Evolutionary conservation across 2,797 vertebrate species (phyloP).

Genomic region (Myiotriccus ornatus): DNA sequence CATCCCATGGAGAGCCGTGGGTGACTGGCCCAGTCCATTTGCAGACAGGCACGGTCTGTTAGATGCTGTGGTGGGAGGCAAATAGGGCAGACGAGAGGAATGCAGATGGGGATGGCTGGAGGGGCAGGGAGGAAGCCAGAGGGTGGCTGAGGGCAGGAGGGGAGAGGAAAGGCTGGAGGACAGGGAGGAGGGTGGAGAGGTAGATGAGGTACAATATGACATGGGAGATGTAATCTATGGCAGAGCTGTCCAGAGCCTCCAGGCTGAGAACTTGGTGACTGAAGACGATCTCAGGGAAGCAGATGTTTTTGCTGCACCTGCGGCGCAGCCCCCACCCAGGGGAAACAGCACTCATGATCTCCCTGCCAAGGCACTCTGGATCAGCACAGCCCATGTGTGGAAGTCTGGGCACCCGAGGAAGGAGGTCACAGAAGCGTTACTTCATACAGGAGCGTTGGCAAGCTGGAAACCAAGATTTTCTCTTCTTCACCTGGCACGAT

Average conservation of each 20-base stretch:
- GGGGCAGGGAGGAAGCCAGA: neutral
- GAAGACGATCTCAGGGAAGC: neutral
- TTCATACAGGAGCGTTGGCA: neutral
- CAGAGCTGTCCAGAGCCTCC: neutral
- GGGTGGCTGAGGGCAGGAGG: neutral
- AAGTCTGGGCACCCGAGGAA: neutral
- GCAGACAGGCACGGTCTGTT: neutral
- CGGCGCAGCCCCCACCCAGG: neutral
- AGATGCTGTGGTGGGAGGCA: neutral
- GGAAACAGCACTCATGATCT: neutral
- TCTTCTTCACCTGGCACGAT: neutral
- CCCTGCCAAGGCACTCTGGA: neutral
- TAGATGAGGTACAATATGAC: neutral
- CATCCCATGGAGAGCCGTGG: fast-evolving
- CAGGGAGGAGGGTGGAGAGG: neutral
- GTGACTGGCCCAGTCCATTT: fast-evolving
- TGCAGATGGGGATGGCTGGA: neutral
- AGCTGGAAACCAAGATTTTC: neutral
- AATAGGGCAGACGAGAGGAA: neutral
- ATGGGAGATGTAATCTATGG: neutral
- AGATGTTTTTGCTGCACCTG: neutral
- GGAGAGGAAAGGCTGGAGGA: neutral
- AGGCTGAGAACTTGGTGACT: slow-evolving; percentile 2
- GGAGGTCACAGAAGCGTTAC: neutral
- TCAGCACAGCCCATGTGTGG: neutral